Percentiles rank a stretch among this genome's conserved stretches.
Evolutionary conservation across 2,113 vertebrate species (phyloP).

Genomic region (Cryptomyrus ogoouensis): DNA sequence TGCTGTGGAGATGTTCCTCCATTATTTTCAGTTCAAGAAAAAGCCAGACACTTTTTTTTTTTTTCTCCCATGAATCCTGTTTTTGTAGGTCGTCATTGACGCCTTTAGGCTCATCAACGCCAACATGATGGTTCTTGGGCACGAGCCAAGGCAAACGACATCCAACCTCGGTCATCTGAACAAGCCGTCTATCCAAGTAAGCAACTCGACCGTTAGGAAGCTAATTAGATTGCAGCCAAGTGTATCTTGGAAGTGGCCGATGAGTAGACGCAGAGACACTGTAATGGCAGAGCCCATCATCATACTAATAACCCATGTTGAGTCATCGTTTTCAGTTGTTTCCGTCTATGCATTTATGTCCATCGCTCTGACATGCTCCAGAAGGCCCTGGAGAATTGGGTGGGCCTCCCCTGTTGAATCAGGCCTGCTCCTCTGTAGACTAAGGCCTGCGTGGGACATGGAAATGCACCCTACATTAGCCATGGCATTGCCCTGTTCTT

Average conservation of each 20-base stretch:
- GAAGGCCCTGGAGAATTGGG: background rate
- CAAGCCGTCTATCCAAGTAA: slow-evolving; percentile 98
- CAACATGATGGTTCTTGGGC: slow-evolving; percentile 99
- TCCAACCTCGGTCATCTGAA: slow-evolving; percentile 98
- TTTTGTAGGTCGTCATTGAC: slow-evolving; percentile 97
- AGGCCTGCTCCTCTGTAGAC: background rate
- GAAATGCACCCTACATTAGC: background rate
- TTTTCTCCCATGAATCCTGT: slow-evolving; percentile 40
- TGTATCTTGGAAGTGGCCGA: background rate
- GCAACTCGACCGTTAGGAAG: background rate
- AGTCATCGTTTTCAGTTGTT: background rate
- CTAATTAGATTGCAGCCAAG: background rate
- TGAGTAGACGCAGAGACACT: background rate
- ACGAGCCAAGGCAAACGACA: slow-evolving; percentile 97
- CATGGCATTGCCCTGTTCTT: background rate
- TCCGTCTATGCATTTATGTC: too few species aligned
- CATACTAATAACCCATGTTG: background rate
- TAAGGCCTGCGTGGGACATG: background rate
- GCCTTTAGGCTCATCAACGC: slow-evolving; percentile 99
- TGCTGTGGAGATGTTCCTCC: background rate
- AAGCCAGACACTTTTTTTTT: slow-evolving; percentile 57
- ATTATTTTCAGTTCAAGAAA: background rate
- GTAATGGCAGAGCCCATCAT: background rate
- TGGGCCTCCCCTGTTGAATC: background rate
- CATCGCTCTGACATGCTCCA: too few species aligned